phyloP scores from a whole-genome alignment of 2,888 invertebrate species.

The Leucophenga montana region DNA sequence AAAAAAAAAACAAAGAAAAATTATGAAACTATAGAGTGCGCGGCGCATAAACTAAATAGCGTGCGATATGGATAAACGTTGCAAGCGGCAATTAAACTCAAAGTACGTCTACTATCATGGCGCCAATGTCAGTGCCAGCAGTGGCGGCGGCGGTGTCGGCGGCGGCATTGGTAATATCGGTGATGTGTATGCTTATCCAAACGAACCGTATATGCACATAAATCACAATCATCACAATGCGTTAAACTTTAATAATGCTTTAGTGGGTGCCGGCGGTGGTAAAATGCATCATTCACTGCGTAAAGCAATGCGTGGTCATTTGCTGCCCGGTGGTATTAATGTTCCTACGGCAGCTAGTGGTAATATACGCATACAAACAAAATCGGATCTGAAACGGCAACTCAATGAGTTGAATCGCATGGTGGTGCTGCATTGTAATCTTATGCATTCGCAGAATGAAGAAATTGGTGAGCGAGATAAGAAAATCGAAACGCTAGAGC shows the following conservation, averaged over 20 bases:
- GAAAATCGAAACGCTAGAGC: conserved; percentile 79
- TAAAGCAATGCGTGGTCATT: conserved; percentile 17
- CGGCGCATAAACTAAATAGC: conserved; percentile 19
- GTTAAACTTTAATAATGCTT: no score
- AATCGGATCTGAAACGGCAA: conserved; percentile 63
- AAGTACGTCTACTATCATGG: conserved; percentile 37
- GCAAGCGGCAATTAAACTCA: conserved; percentile 44
- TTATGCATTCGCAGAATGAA: conserved; percentile 93
- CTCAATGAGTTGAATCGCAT: conserved; percentile 79
- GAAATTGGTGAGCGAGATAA: conserved; percentile 82
- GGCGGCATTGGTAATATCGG: background rate
- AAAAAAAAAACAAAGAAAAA: conserved; percentile 46
- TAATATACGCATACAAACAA: conserved; percentile 30
- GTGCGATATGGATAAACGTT: conserved; percentile 55
- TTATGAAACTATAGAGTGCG: conserved; percentile 37
- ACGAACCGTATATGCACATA: conserved; percentile 51
- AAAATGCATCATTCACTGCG: conserved; percentile 19
- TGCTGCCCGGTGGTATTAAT: background rate
- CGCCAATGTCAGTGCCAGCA: conserved; percentile 8
- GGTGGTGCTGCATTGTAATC: conserved; percentile 86
- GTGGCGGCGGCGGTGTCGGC: background rate
- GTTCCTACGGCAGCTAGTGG: conserved; percentile 29
- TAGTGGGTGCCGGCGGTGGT: background rate
- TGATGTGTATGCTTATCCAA: conserved; percentile 1
- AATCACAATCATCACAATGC: conserved; percentile 48